phyloP scores from a whole-genome alignment of 2,113 vertebrate genomes.

The Uria aalge region DNA sequence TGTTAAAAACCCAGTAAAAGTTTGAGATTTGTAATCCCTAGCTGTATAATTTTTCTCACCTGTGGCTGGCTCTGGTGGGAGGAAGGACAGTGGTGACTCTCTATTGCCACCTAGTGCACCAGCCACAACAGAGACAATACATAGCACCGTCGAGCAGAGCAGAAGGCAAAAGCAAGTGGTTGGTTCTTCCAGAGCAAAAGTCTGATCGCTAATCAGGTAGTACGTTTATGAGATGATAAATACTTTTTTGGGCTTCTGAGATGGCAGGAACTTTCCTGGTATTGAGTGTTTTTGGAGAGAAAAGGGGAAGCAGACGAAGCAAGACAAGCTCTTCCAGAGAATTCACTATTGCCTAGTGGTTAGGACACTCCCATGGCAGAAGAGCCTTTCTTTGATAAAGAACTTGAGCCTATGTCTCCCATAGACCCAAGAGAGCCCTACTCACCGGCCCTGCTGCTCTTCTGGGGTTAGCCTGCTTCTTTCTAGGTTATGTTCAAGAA shows the following conservation, averaged over 20 bases:
- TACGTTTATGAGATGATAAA: accelerated
- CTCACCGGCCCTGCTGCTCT: neutral
- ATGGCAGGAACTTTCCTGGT: neutral
- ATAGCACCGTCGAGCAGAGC: accelerated
- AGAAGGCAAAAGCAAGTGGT: neutral
- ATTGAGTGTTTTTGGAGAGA: neutral
- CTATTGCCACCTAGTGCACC: conserved; percentile 36
- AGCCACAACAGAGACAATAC: neutral
- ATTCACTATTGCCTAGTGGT: neutral
- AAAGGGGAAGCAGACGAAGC: neutral
- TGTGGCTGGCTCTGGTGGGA: neutral
- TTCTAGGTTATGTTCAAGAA: conserved; percentile 17
- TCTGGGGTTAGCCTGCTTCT: conserved; percentile 2
- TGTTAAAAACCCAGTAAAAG: neutral
- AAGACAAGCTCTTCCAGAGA: neutral
- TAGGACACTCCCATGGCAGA: neutral
- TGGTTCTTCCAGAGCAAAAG: neutral
- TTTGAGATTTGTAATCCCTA: neutral
- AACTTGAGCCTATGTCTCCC: neutral
- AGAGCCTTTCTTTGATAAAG: neutral
- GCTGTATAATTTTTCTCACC: accelerated
- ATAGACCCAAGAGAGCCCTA: neutral
- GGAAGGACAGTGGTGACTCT: neutral
- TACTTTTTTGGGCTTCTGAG: neutral
- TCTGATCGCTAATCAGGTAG: neutral